Evolutionary conservation across 2,113 vertebrate species (phyloP), one percentile per base, ranked within the genome.

Genomic region (Peromyscus polionotus): DNA sequence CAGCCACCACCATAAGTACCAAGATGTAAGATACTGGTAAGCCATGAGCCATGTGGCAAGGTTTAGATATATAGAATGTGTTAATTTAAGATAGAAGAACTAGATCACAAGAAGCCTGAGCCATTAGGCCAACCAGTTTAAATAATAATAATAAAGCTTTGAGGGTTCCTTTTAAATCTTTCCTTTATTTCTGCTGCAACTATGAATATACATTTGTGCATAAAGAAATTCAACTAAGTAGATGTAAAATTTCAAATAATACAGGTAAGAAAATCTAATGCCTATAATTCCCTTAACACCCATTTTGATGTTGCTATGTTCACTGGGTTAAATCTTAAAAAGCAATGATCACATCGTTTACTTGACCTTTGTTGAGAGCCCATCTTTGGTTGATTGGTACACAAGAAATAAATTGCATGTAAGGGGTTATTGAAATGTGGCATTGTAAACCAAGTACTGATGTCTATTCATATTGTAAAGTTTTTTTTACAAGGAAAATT

Each of bases 141-240:
- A 48, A 48, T 48, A 48, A 48, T 48, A 48, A 48, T 48, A 48
- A 48, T 95, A 85, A 6, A 89, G 20, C 26, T 97, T 83, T n/a
- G 1, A 54, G 3, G 14, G 1, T 20, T 75, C 39, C 20, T 17
- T 88, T 42, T 11, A 61, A 28, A 28, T 26, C 33, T 31, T 33
- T 48, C 11, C 5, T 36, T 61, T 28, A 68, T 33, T 75, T 57
- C 75, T 86, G 17, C 70, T 81, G 7, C 16, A 54, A 76, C 39
- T 45, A 12, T 73, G 22, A 91, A 67, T 11, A 85, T 54, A 83
- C 22, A 83, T 45, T 6, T 36, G 6, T 54, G 48, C 54, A 61
- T 79, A 79, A 95, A 90, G 70, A 93, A 68, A 86, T 91, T 72
- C n/a, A 93, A 87, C 22, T 72, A 83, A 93, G n/a, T n/a, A 57